phyloP scores from a whole-genome alignment of 2,113 vertebrate genomes.

The Camelus bactrianus region DNA sequence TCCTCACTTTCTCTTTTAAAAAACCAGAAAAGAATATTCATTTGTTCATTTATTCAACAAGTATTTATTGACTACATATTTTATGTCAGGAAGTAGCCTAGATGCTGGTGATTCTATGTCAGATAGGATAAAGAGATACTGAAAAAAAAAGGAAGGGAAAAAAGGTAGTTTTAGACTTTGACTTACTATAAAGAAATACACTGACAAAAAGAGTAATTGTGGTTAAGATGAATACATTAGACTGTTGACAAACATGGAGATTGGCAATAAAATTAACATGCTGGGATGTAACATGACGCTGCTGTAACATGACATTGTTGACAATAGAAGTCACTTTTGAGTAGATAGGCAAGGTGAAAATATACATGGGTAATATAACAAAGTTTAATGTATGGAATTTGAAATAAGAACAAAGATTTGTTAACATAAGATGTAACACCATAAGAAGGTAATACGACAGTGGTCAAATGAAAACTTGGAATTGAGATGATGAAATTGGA shows the following conservation, averaged over 20 bases:
- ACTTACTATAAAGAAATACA: constrained; percentile 26
- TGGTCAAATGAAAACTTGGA: neutral
- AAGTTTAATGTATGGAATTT: neutral
- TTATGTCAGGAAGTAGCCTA: neutral
- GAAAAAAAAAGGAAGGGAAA: neutral
- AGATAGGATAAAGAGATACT: neutral
- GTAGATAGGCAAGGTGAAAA: neutral
- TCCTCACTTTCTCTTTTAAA: neutral
- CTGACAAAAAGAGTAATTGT: neutral
- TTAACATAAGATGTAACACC: neutral
- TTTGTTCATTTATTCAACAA: neutral
- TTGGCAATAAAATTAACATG: neutral
- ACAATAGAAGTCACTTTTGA: neutral
- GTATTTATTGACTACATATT: neutral
- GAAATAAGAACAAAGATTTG: constrained; percentile 1
- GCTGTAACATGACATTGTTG: neutral
- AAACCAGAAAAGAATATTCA: neutral
- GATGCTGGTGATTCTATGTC: neutral
- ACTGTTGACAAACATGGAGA: neutral
- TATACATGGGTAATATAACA: neutral
- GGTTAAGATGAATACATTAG: neutral
- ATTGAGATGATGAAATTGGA: neutral
- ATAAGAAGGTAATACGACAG: neutral
- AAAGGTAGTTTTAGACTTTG: constrained; percentile 3
- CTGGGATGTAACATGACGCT: neutral